Conservation (phyloP, 2,888 invertebrate species). For the Lamproptera curius region DNA sequence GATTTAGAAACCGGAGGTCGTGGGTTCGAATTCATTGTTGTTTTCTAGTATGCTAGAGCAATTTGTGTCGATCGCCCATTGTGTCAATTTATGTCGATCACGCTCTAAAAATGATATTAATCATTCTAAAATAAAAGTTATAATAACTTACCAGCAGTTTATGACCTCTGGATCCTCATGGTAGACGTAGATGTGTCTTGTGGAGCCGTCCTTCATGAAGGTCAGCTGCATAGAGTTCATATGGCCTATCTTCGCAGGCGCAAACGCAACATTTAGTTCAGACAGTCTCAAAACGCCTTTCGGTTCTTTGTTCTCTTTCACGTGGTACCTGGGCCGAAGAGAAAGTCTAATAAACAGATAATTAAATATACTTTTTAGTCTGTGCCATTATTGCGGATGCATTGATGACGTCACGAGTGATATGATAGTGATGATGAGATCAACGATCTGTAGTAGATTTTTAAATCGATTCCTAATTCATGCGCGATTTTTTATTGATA, state of each 20-base stretch:
- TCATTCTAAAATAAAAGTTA: neutral
- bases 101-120: too few relatives aligned
- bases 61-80: too few relatives aligned
- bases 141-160: slow-evolving; percentile 85
- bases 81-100: too few relatives aligned
- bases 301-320: slow-evolving; percentile 86
- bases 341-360: too few relatives aligned
- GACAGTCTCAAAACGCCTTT: slow-evolving; percentile 90
- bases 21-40: too few relatives aligned
- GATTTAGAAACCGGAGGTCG: too few relatives aligned
- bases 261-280: slow-evolving; percentile 90
- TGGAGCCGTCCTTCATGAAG: slow-evolving; percentile 90
- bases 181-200: slow-evolving; percentile 92
- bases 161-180: slow-evolving; percentile 92
- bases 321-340: slow-evolving; percentile 74
- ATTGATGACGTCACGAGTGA: slow-evolving; percentile 7
- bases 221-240: slow-evolving; percentile 91
- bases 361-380: too few relatives aligned
- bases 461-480: slow-evolving; percentile 1
- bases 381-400: neutral
- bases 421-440: slow-evolving; percentile 6
- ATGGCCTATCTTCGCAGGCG: slow-evolving; percentile 88
- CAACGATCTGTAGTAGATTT: too few relatives aligned
- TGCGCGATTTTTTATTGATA: too few relatives aligned
- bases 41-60: too few relatives aligned